Conservation (phyloP, 2,797 vertebrate genomes). For the Cuniculus paca region DNA sequence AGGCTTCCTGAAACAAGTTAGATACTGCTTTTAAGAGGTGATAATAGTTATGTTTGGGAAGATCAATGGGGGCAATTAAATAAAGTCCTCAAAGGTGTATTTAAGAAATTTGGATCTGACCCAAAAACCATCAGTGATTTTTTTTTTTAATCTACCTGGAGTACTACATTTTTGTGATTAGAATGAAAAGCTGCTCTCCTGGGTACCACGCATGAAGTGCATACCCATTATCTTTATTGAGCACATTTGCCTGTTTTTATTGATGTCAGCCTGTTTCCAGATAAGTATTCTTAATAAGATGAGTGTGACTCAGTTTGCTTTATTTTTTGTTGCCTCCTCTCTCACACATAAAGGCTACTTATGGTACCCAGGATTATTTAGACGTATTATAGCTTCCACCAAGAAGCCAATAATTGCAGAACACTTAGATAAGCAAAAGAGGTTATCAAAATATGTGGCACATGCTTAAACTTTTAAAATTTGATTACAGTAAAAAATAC, state of each 20-base stretch:
- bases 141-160: not conserved
- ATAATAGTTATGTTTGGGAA: not conserved
- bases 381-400: not conserved
- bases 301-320: not conserved
- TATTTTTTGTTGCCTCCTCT: not conserved
- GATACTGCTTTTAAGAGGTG: not conserved
- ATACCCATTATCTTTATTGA: not conserved
- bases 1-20: not conserved
- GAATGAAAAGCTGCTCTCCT: not conserved
- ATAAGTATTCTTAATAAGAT: not conserved
- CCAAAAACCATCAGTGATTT: not conserved
- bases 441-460: not conserved
- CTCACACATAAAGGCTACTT: not conserved
- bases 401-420: not conserved
- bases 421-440: not conserved
- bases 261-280: not conserved
- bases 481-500: not conserved
- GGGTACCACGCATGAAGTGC: not conserved
- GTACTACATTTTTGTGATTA: not conserved
- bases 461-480: not conserved
- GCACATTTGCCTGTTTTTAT: not conserved
- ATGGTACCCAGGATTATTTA: not conserved
- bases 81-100: not conserved
- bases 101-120: conserved; percentile 2
- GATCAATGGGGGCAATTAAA: not conserved